Percentiles rank a stretch among this genome's conserved stretches.
Conservation (phyloP, 2,113 vertebrate species). For the Dolichallabes microphthalmus region DNA sequence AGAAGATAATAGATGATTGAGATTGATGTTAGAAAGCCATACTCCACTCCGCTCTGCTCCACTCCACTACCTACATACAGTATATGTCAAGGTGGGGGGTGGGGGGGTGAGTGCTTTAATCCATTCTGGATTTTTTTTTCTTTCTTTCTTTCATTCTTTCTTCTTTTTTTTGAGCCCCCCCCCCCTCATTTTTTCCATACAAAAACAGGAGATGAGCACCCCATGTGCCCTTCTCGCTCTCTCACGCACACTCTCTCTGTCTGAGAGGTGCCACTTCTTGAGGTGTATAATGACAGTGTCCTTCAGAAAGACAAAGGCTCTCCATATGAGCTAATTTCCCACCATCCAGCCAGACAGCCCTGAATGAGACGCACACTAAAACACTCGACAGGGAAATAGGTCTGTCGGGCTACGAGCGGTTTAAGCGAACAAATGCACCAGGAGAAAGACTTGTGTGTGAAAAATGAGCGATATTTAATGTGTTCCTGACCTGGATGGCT, state of each 20-base stretch:
- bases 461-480: constrained; percentile 28
- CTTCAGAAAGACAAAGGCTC: constrained; percentile 53
- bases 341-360: constrained; percentile 44
- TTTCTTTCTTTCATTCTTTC: too few species aligned
- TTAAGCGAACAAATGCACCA: constrained; percentile 39
- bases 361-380: constrained; percentile 41
- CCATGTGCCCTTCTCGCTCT: constrained; percentile 4
- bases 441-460: constrained; percentile 37
- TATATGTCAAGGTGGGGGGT: too few species aligned
- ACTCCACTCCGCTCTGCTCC: background rate
- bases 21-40: constrained; percentile 1
- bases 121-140: background rate
- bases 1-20: background rate
- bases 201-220: constrained; percentile 21
- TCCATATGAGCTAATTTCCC: constrained; percentile 54
- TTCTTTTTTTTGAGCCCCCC: constrained; percentile 7
- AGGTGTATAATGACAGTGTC: constrained; percentile 54
- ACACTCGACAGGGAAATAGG: constrained; percentile 14
- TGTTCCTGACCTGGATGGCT: constrained; percentile 36
- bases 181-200: constrained; percentile 30
- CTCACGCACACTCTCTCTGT: constrained; percentile 25
- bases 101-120: background rate
- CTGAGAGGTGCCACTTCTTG: constrained; percentile 49
- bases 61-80: background rate
- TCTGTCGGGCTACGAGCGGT: constrained; percentile 27